These are phyloP conservation scores for Galagoides demidoff DNA, from an alignment of 2,797 vertebrate genomes.

Conservation along the genomic window DNA sequence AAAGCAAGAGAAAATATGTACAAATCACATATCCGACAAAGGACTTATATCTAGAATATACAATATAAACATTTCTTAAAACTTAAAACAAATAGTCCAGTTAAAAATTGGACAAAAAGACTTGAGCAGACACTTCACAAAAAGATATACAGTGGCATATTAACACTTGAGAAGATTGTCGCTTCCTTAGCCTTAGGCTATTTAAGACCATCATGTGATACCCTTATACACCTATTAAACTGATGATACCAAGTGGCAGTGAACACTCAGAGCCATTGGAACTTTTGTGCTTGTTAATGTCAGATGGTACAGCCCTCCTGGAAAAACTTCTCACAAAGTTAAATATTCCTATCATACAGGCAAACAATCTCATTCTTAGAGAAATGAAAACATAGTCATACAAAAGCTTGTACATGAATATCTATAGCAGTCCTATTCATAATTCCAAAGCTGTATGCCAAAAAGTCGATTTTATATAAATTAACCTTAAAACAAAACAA, in stretches of 20 bases:
- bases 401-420: too few species aligned
- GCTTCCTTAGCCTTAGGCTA: neutral
- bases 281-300: neutral
- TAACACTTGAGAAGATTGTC: neutral
- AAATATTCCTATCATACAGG: neutral
- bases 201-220: neutral
- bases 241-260: too few species aligned
- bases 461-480: neutral
- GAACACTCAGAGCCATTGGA: neutral
- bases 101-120: neutral
- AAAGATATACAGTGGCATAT: neutral
- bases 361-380: neutral
- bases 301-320: neutral
- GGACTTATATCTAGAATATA: neutral
- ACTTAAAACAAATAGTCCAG: neutral
- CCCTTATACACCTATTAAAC: neutral
- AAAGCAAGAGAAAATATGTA: slow-evolving; percentile 19
- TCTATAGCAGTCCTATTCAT: too few species aligned
- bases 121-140: neutral
- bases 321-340: slow-evolving; percentile 8
- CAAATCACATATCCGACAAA: neutral
- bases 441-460: neutral
- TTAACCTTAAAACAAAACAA: neutral
- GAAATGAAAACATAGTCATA: neutral
- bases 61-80: slow-evolving; percentile 48